Evolutionary conservation across 2,113 vertebrate genomes (phyloP).

Genomic region (Aptenodytes forsteri): DNA sequence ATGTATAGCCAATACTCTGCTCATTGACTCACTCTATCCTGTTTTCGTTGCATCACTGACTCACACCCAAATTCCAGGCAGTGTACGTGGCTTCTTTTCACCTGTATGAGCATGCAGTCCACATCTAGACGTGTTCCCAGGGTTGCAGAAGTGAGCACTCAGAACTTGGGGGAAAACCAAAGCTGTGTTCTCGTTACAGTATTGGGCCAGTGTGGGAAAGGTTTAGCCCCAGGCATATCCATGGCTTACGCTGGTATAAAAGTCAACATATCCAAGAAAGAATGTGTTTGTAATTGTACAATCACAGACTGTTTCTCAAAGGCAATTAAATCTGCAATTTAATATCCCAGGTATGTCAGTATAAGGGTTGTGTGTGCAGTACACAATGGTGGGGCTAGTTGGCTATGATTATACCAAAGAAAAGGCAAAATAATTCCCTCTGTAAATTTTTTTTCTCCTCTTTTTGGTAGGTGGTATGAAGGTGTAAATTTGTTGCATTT

Average conservation of each 20-base stretch:
- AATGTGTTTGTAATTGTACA: neutral
- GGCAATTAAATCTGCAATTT: neutral
- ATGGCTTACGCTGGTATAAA: neutral
- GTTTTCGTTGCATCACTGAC: neutral
- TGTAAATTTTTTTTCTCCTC: neutral
- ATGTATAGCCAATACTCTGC: neutral
- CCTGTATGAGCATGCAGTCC: neutral
- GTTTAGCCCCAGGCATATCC: neutral
- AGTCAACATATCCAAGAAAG: neutral
- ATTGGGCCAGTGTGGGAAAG: neutral
- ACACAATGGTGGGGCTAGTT: neutral
- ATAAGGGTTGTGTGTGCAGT: neutral
- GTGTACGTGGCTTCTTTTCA: neutral
- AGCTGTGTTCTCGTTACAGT: neutral
- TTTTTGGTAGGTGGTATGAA: neutral
- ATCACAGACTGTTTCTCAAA: neutral
- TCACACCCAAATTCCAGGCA: neutral
- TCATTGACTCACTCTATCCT: neutral
- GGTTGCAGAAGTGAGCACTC: neutral
- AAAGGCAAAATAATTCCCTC: neutral
- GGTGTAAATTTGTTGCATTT: neutral
- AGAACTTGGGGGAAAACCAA: neutral
- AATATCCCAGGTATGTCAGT: neutral
- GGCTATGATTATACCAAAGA: neutral
- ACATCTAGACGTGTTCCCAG: neutral